Evolutionary conservation across 2,113 vertebrate genomes (phyloP), one percentile per base, ranked within the genome.

Genomic region (Hoplias malabaricus): DNA sequence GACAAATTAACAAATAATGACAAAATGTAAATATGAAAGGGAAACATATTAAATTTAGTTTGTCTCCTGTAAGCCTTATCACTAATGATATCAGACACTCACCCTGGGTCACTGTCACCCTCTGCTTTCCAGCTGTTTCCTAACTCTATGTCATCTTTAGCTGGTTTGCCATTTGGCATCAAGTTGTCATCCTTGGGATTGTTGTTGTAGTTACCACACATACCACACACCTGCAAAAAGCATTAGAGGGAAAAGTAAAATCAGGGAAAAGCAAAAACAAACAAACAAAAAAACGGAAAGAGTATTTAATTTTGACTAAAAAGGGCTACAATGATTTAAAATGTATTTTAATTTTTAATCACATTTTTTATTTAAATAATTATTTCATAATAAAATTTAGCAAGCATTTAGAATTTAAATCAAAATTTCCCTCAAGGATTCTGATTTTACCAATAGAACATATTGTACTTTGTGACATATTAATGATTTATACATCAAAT

Each of bases 121-220:
- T 88, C 83, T 0, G 93, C 89, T 78, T 90, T 91, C 95, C 95
- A 96, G 86, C 94, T 96, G 80, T 93, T 88, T 23, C 94, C 93
- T 79, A 95, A 90, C 61, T 93, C 86, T 0, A 84, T 82, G 10
- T 75, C 90, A 23, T 93, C 88, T 31, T 86, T 81, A 0, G 94
- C 92, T 8, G 90, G 88, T 0, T 82, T 81, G 0, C 92, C 90
- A 11, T 86, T 74, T 10, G 94, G 89, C 91, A 90, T 95, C 79
- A 92, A 78, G 48, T 92, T 84, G 16, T 96, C 95, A 2, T 96
- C 95, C 0, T 81, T 72, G 1, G 77, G 54, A 67, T 94, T 79
- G 0, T 85, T 80, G 0, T 95, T 95, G 88, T 92, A 95, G 84
- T 95, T 95, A 0, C 95, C 95, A 0, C 95, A 96, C 86, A 95